Conservation (phyloP, 2,888 invertebrate species). For the Deilephila porcellus region DNA sequence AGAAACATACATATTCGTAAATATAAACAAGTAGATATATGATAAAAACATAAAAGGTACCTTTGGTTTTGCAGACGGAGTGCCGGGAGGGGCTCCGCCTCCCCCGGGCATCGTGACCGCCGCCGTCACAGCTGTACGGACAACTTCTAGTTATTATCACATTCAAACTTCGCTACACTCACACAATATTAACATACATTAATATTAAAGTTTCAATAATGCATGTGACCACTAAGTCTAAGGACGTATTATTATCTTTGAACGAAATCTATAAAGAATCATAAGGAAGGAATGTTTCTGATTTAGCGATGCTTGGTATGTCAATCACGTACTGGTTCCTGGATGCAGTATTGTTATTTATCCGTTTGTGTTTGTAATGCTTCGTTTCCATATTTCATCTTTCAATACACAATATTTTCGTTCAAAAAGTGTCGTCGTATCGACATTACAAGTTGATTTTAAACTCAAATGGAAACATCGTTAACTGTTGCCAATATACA, state of each 20-base stretch:
- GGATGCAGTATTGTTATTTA: neutral
- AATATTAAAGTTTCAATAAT: neutral
- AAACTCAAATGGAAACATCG: neutral
- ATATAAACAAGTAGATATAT: neutral
- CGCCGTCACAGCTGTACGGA: constrained; percentile 69
- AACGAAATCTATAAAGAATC: neutral
- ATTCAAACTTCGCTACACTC: constrained; percentile 7
- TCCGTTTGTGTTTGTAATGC: neutral
- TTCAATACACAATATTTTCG: too few species aligned
- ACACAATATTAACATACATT: neutral
- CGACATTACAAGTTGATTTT: neutral
- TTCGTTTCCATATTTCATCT: neutral
- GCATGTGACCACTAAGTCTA: neutral
- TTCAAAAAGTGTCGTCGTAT: neutral
- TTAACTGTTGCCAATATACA: neutral
- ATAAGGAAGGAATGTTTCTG: constrained; percentile 2
- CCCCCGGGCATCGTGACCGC: constrained; percentile 88
- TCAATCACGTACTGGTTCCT: neutral
- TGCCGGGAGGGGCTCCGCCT: constrained; percentile 91
- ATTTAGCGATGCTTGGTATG: neutral
- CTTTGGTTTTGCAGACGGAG: constrained; percentile 93
- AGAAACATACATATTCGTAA: neutral
- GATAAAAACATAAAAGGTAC: constrained; percentile 67
- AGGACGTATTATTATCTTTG: neutral
- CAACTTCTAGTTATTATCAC: constrained; percentile 33